phyloP scores from a whole-genome alignment of 1,140 invertebrate genomes.

The Pteromalus puparum region DNA sequence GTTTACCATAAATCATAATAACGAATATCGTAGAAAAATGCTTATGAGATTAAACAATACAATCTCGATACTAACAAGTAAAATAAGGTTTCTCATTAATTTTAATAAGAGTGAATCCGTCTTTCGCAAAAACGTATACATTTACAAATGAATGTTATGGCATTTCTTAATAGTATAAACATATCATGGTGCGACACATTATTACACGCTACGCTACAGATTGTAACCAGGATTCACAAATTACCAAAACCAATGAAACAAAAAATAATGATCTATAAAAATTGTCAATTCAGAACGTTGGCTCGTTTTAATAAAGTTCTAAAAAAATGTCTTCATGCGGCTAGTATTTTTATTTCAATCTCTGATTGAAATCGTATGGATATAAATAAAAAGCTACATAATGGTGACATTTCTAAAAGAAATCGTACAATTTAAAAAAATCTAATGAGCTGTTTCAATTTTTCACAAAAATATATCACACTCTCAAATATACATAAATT shows the following conservation, averaged over 20 bases:
- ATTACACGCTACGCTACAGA: conserved; percentile 52
- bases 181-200: conserved; percentile 34
- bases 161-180: conserved; percentile 59
- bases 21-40: neutral
- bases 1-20: conserved; percentile 3
- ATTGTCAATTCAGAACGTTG: conserved; percentile 40
- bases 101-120: conserved; percentile 72
- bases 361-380: conserved; percentile 15
- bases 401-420: conserved; percentile 15
- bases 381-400: conserved; percentile 10
- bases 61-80: neutral
- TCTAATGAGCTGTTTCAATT: conserved; percentile 31
- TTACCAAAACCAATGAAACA: conserved; percentile 69
- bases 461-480: conserved; percentile 32
- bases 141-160: conserved; percentile 61
- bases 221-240: conserved; percentile 68
- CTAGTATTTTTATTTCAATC: conserved; percentile 10
- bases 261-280: conserved; percentile 51
- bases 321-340: neutral
- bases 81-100: conserved; percentile 58
- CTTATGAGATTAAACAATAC: neutral
- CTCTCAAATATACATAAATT: conserved; percentile 9
- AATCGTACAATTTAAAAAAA: conserved; percentile 4
- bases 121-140: conserved; percentile 51
- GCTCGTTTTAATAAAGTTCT: neutral